Evolutionary conservation across 2,888 invertebrate genomes (phyloP).

Genomic region (Tetropium fuscum): DNA sequence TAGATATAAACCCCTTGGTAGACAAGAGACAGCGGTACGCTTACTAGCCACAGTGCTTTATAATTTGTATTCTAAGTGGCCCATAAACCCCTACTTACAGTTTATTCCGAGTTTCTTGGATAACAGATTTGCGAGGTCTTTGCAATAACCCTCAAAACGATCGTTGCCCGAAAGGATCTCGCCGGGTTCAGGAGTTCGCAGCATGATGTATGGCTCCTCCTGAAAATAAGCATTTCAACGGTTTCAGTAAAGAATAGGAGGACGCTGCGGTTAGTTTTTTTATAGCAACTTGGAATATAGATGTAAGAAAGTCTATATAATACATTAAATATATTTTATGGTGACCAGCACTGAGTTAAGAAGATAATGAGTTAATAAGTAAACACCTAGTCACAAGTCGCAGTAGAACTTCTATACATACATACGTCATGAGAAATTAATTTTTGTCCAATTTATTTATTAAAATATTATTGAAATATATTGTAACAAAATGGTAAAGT

Average conservation of each 20-base stretch:
- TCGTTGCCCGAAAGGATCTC: conserved; percentile 79
- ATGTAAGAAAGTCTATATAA: too few relatives aligned
- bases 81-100: conserved; percentile 74
- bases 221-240: conserved; percentile 54
- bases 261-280: background rate
- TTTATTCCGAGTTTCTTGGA: conserved; percentile 84
- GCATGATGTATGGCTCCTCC: conserved; percentile 92
- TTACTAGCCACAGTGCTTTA: background rate
- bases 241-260: background rate
- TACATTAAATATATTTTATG: too few relatives aligned
- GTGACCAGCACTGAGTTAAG: too few relatives aligned
- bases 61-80: background rate
- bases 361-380: too few relatives aligned
- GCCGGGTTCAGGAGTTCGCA: conserved; percentile 74
- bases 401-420: too few relatives aligned
- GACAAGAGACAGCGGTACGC: background rate
- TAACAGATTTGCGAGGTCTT: conserved; percentile 88
- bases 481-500: too few relatives aligned
- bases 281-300: background rate
- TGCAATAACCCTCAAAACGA: conserved; percentile 90
- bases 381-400: too few relatives aligned
- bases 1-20: background rate
- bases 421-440: too few relatives aligned
- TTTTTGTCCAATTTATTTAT: too few relatives aligned
- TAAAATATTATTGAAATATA: too few relatives aligned